phyloP scores from a whole-genome alignment of 2,113 vertebrate genomes.

The Maccullochella peelii region DNA sequence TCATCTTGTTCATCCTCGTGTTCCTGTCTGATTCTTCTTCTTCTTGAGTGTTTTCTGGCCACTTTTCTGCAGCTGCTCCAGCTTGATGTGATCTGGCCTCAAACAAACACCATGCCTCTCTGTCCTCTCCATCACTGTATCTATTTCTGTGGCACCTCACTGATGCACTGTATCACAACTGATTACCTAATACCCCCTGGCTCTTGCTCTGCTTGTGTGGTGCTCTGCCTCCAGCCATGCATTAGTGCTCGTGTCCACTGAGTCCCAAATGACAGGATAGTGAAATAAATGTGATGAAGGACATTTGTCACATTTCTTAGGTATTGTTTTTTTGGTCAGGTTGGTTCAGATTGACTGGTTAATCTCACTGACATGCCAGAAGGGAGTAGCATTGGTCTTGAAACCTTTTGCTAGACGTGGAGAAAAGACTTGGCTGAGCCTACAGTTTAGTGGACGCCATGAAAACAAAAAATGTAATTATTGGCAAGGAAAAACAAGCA shows the following conservation, averaged over 20 bases:
- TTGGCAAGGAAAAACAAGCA: not conserved
- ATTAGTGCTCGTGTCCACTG: not conserved
- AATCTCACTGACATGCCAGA: not conserved
- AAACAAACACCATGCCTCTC: constrained; percentile 42
- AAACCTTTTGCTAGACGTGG: not conserved
- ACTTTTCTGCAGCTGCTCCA: constrained; percentile 45
- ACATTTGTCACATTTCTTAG: not conserved
- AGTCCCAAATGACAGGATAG: not conserved
- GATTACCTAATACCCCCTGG: constrained; percentile 74
- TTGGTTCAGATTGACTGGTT: not conserved
- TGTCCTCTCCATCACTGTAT: constrained; percentile 47
- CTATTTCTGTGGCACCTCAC: constrained; percentile 69
- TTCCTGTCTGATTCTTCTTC: constrained; percentile 21
- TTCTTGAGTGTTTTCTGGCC: constrained; percentile 18
- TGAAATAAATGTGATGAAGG: not conserved
- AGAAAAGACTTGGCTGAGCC: not conserved
- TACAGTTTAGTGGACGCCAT: not conserved
- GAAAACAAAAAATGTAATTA: not conserved
- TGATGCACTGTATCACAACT: constrained; percentile 56
- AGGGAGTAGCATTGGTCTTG: not conserved
- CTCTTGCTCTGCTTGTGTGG: constrained; percentile 21
- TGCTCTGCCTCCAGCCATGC: not conserved
- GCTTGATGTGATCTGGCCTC: constrained; percentile 47
- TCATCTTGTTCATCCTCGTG: constrained; percentile 14
- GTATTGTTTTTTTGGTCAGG: not conserved